Evolutionary conservation across 2,888 invertebrate genomes (phyloP), one percentile per base, ranked within the genome.

Genomic region (Malacosoma neustria): DNA sequence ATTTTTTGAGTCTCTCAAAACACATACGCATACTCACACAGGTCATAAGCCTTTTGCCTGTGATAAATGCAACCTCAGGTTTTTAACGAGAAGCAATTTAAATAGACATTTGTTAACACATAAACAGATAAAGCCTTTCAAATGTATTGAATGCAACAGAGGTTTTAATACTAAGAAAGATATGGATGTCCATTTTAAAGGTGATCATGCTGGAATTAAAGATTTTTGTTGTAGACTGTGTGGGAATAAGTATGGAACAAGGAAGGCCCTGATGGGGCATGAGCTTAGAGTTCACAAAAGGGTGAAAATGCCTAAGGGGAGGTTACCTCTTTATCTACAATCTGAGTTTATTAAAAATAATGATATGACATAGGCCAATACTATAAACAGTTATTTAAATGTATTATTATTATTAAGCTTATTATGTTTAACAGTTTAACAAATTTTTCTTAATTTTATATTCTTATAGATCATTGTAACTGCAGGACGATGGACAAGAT

Each of bases 61-160:
- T 54, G 60, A 67, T 13, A 64, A 58, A 41, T 76, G 77, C 40
- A 49, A 67, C 1, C 45, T 68, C 35, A 43, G 54, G 0, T 76
- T 74, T 36, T 44, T 73, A 3, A 75, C 73, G 3, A 54, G 64
- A 35, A 74, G 77, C 40, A 77, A 77, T 46, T 48, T 77, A 1
- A 76, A 71, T 32, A 57, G 72, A 37, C 77, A 77, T 55, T 41
- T 71, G 4, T 42, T 74, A 14, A 75, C 66, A 3, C 76, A 77
- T 41, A 64, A 47, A 32, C 66, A 73, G 32, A 68, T 69, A 7
- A 61, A 56, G 30, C 69, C 67, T 1, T 62, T 56, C 14, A 72
- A 69, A 51, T 77, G 76, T 42, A 29, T 48, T 29, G 68, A 72
- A 44, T 77, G 77, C 40, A 54, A 51, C 0, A 47, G 68, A 55